Conservation (phyloP, 1,140 invertebrate genomes). For the Trypoxylus dichotomus region DNA sequence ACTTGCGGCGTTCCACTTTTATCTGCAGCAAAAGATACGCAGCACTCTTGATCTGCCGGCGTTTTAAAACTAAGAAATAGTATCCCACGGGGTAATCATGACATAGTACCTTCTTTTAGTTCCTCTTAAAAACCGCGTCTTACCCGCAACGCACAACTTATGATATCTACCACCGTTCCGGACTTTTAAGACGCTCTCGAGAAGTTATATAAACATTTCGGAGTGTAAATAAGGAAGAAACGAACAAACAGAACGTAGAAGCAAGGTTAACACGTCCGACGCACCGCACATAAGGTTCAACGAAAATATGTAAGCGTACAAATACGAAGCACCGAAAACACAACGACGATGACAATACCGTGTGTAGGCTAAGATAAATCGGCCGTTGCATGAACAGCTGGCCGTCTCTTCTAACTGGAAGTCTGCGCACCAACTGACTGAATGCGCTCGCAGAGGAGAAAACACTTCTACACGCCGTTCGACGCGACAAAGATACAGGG, state of each 20-base stretch:
- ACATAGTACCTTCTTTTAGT: neutral
- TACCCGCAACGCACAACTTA: no score
- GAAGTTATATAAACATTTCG: no score
- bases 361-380: no score
- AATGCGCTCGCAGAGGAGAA: neutral
- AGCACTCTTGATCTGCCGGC: neutral
- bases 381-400: neutral
- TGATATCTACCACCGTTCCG: no score
- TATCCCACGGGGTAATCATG: neutral
- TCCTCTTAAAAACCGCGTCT: no score
- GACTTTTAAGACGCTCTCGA: constrained; percentile 1
- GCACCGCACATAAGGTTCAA: neutral
- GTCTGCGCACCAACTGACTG: neutral
- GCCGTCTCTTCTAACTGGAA: constrained; percentile 6
- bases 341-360: no score
- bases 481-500: neutral
- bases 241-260: no score
- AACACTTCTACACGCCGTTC: neutral
- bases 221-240: no score
- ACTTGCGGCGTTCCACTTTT: neutral
- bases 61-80: neutral
- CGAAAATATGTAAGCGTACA: no score
- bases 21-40: no score
- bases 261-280: no score
- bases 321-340: no score